phyloP scores from a whole-genome alignment of 2,113 vertebrate genomes.

The Rhea americana region DNA sequence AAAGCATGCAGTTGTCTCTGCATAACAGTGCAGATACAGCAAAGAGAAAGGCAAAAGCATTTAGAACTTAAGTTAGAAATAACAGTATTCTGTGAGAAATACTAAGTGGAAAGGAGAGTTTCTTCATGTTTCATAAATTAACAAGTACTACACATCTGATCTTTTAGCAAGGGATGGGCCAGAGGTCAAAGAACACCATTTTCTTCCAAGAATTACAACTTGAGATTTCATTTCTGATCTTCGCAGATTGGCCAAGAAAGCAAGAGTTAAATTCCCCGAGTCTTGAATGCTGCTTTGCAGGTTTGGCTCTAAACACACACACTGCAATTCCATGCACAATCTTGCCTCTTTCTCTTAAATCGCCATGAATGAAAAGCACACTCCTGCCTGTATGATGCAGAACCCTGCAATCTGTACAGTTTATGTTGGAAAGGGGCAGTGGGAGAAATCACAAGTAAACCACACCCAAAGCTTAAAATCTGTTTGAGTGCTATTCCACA shows the following conservation, averaged over 20 bases:
- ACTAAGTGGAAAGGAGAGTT: not conserved
- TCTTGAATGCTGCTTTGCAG: not conserved
- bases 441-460: slow-evolving; percentile 3
- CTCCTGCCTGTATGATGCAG: not conserved
- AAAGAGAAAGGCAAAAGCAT: not conserved
- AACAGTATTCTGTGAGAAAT: not conserved
- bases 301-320: not conserved
- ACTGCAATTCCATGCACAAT: not conserved
- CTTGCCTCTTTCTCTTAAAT: not conserved
- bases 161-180: not conserved
- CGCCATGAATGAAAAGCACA: not conserved
- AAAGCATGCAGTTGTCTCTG: not conserved
- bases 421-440: not conserved
- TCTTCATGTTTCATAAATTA: not conserved
- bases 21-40: not conserved
- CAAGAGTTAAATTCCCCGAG: not conserved
- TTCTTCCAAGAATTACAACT: not conserved
- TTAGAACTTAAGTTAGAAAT: not conserved
- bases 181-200: not conserved
- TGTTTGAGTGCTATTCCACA: not conserved
- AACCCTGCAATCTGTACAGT: not conserved
- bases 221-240: not conserved
- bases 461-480: not conserved
- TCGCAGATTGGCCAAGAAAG: not conserved
- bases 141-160: not conserved